Evolutionary conservation across 2,797 vertebrate genomes (phyloP), one percentile per base, ranked within the genome.

Genomic region (Cuniculus paca): DNA sequence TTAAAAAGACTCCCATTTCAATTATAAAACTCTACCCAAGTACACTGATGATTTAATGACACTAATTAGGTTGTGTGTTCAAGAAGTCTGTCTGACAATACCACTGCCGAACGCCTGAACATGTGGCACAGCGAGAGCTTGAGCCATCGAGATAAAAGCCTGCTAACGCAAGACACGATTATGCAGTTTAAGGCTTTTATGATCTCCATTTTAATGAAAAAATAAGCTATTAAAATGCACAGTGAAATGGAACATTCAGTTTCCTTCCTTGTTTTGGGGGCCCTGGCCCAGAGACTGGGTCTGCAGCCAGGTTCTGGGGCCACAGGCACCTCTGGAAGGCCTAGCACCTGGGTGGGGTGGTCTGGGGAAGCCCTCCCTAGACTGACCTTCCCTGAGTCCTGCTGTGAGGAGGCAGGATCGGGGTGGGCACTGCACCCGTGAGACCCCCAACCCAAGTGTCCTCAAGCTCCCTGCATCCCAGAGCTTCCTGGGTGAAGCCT

Each of bases 31-130:
- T 50, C 88, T 81, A 74, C 56, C 94, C 91, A 95, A 78, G 90
- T 61, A 88, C 86, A 61, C 88, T 88, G 91, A 94, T 61, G 86
- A 81, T 78, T 95, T 94, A 90, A 96, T 68, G 93, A 88, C 88
- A 97, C 63, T 85, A 90, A 96, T 95, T 85, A 90, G 91, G 94
- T 0, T 58, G 86, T 77, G 74, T 61, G 48, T 79, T 79, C 82
- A 61, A 75, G 91, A 85, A 92, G 70, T 82, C 81, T 88, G 86
- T 94, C 89, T 94, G 91, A 92, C 88, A 85, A 81, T 17, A 28
- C 2, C 48, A 36, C 14, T 80, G 88, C 88, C 80, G 72, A 83
- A 56, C 24, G 72, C 39, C 58, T 65, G 36, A 22, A 52, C 70
- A 50, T 1, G 52, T 6, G 24, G 54, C 24, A 52, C 0, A 48